These are phyloP conservation scores for Dipodomys ordii DNA, from an alignment of 2,113 vertebrate genomes.

Conservation along the genomic window DNA sequence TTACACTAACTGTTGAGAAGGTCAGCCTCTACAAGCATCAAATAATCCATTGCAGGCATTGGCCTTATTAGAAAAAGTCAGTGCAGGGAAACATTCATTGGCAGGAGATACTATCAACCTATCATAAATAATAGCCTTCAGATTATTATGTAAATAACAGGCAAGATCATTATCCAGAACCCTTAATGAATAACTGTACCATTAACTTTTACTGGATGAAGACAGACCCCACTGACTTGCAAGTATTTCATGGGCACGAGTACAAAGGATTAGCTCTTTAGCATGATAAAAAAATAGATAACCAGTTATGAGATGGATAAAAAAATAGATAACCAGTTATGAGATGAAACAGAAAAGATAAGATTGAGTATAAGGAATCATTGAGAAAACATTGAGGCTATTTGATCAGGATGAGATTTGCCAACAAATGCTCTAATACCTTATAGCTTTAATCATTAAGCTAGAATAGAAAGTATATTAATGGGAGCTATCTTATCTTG, in stretches of 20 bases:
- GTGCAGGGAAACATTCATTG: conserved; percentile 72
- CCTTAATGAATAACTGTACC: conserved; percentile 74
- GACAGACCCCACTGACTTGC: conserved; percentile 43
- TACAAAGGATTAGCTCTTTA: conserved; percentile 73
- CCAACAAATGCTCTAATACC: conserved; percentile 56
- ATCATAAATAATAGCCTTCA: conserved; percentile 73
- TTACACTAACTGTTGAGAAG: conserved; percentile 73
- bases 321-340: conserved; percentile 67
- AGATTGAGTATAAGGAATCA: conserved; percentile 69
- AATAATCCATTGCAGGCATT: conserved; percentile 58
- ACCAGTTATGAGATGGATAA: conserved; percentile 62
- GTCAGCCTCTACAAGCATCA: conserved; percentile 68
- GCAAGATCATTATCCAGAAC: conserved; percentile 73
- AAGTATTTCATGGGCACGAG: conserved; percentile 61
- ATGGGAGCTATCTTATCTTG: conserved; percentile 17
- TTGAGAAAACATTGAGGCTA: conserved; percentile 63
- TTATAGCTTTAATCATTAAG: conserved; percentile 72
- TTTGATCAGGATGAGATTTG: conserved; percentile 61
- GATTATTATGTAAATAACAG: conserved; percentile 68
- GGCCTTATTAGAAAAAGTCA: conserved; percentile 68
- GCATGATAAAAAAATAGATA: conserved; percentile 70
- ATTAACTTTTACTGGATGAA: conserved; percentile 71
- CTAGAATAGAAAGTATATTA: neutral
- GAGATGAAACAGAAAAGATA: conserved; percentile 64
- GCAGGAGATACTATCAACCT: conserved; percentile 72